A percentile compares a stretch with the other conserved stretches of the same genome.
Evolutionary conservation across 2,113 vertebrate genomes (phyloP).

Genomic region (Oplegnathus fasciatus): DNA sequence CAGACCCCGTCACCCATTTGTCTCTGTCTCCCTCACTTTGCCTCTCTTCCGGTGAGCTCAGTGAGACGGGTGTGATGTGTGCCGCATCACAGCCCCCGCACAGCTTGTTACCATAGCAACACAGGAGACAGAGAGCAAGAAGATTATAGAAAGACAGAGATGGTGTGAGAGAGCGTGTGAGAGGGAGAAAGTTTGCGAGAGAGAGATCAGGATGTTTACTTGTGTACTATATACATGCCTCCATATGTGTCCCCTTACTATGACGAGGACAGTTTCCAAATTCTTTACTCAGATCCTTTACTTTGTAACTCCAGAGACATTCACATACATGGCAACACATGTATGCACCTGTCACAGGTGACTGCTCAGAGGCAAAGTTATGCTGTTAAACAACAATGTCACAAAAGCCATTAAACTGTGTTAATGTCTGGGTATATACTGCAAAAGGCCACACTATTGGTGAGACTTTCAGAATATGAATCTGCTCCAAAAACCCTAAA

Average conservation of each 20-base stretch:
- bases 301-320: background rate
- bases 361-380: background rate
- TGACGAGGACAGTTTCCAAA: background rate
- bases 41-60: constrained; percentile 58
- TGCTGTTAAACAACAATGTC: background rate
- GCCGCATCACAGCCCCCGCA: constrained; percentile 77
- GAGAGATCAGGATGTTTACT: constrained; percentile 57
- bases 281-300: background rate
- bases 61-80: constrained; percentile 71
- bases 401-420: background rate
- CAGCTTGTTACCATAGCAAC: constrained; percentile 82
- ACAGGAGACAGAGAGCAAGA: constrained; percentile 64
- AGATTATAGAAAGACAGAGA: constrained; percentile 67
- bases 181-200: constrained; percentile 45
- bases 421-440: background rate
- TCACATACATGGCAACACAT: background rate
- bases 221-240: constrained; percentile 17
- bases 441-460: background rate
- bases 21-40: constrained; percentile 50
- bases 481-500: background rate
- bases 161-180: constrained; percentile 13
- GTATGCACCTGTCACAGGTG: background rate
- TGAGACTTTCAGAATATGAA: background rate
- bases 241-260: constrained; percentile 31
- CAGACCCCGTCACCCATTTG: constrained; percentile 40